phyloP scores from a whole-genome alignment of 2,797 vertebrate species.

The Glyptemys insculpta region DNA sequence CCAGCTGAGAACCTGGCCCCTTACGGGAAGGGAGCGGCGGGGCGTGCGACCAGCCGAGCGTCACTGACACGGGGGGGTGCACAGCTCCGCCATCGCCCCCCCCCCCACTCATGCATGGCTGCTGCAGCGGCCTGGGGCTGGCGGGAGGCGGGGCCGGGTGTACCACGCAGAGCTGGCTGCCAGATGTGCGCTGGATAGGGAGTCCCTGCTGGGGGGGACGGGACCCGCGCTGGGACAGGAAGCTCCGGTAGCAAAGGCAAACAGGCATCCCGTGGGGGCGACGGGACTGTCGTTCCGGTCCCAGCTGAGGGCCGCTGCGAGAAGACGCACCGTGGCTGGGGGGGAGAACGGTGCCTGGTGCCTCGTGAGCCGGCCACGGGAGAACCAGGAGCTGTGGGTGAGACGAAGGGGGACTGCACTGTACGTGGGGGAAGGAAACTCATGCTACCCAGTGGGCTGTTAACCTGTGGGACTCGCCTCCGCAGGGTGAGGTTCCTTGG shows the following conservation, averaged over 20 bases:
- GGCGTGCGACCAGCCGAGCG: background rate
- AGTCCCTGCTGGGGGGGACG: background rate
- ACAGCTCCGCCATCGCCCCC: background rate
- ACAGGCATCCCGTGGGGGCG: background rate
- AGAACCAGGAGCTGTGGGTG: too few species aligned
- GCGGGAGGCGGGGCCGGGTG: too few species aligned
- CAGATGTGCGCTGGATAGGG: background rate
- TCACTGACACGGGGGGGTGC: background rate
- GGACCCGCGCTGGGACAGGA: background rate
- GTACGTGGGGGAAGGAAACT: too few species aligned
- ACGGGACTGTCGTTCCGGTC: fast-evolving
- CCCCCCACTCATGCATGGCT: background rate
- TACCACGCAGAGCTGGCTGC: too few species aligned
- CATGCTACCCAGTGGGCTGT: background rate
- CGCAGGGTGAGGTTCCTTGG: background rate
- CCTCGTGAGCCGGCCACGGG: too few species aligned
- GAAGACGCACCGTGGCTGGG: background rate
- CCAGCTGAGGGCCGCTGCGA: background rate
- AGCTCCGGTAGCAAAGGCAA: background rate
- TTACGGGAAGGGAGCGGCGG: too few species aligned
- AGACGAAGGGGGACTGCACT: too few species aligned
- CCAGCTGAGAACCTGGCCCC: too few species aligned
- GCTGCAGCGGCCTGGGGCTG: background rate
- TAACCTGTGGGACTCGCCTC: background rate
- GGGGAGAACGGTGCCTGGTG: background rate